Evolutionary conservation across 2,888 invertebrate species (phyloP), one percentile per base, ranked within the genome.

Genomic region (Boloria euphrosyne): DNA sequence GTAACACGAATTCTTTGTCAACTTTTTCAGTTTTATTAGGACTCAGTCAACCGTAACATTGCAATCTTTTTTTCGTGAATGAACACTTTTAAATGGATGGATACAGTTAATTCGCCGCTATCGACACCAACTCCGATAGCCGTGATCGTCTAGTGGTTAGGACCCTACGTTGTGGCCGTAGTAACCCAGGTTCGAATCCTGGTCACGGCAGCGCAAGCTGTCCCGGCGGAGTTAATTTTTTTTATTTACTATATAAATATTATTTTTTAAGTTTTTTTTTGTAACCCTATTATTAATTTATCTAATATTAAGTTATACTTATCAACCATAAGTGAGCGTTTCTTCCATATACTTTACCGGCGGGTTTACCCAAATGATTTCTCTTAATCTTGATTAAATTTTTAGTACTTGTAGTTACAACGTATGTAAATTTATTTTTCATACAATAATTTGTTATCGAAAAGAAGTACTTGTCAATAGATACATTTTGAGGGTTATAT

Each of bases 131-230:
- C 86, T 84, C 82, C 84, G 80, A 69, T 79, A 93, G 94, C 94
- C 94, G 94, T 94, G 94, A 94, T 94, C 94, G 94, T 94, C 93
- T 94, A 94, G 94, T 94, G 94, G 94, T 94, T 94, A 94, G 94
- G 94, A 95, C 94, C 93, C 94, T 94, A 94, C 94, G 94, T 95
- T 95, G 95, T 95, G 94, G 95, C 94, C 94, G 94, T 94, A 94
- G 94, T 94, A 95, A 95, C 94, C 94, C 94, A 94, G 94, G 94
- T 94, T 94, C 93, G 57, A 57, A 57, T 57, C 57, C 57, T 57
- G 46, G 46, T 57, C 57, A 57, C 57, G 57, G 57, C 57, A 57
- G 57, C 57, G 10, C 7, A 57, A 57, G 22, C 57, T 57, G 57
- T 57, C 57, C 2, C 57, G 57, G 57, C 46, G 57, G 57, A 57